A percentile compares a stretch with the other conserved stretches of the same genome.
Evolutionary conservation across 1,140 invertebrate species (phyloP).

Genomic region (Spodoptera frugiperda): DNA sequence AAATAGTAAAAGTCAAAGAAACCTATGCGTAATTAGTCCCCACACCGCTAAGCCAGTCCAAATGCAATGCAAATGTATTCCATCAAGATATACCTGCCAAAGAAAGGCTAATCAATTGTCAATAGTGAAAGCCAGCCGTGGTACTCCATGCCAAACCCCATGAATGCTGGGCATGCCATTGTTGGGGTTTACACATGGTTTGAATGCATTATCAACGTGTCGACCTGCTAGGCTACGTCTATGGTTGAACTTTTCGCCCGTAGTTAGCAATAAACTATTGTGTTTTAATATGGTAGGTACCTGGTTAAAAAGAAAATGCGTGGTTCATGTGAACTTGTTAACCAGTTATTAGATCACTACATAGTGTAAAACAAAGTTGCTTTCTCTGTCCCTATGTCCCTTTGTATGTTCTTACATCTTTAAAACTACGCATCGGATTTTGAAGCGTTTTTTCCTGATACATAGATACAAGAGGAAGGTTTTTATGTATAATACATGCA

Average conservation of each 20-base stretch:
- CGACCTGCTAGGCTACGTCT: not conserved
- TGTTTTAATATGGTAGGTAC: not conserved
- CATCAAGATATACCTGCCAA: not conserved
- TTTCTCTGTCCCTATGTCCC: too few relatives aligned
- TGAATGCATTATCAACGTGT: conserved; percentile 38
- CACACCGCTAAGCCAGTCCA: not conserved
- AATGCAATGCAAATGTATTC: conserved; percentile 40
- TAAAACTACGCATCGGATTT: too few relatives aligned
- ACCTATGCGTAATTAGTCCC: not conserved
- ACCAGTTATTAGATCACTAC: too few relatives aligned
- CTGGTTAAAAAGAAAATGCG: too few relatives aligned
- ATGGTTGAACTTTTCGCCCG: not conserved
- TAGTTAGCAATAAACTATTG: conserved; percentile 46
- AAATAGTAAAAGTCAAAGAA: conserved; percentile 9
- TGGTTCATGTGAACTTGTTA: too few relatives aligned
- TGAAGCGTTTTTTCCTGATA: too few relatives aligned
- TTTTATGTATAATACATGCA: too few relatives aligned
- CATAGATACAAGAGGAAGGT: too few relatives aligned
- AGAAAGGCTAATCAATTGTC: conserved; percentile 35
- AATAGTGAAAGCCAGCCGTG: conserved; percentile 37
- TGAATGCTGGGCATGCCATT: conserved; percentile 21
- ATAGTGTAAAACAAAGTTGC: too few relatives aligned
- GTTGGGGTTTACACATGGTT: conserved; percentile 13
- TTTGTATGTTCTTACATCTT: too few relatives aligned
- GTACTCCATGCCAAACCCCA: conserved; percentile 3